phyloP scores from a whole-genome alignment of 2,797 vertebrate genomes.

The Anguilla marmorata region DNA sequence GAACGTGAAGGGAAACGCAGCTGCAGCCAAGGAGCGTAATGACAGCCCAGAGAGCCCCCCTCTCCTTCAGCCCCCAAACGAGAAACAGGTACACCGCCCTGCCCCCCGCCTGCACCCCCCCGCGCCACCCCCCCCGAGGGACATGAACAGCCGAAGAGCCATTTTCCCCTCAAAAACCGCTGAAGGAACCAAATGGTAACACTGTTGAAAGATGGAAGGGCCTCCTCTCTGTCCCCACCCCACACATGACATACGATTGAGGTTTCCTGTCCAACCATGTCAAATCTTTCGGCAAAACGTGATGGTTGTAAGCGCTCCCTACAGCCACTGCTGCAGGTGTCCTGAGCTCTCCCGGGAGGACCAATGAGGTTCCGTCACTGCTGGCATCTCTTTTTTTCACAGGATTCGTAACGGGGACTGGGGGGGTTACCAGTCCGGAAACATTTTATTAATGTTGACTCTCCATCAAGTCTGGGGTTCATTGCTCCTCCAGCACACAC shows the following conservation, averaged over 20 bases:
- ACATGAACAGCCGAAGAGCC: not conserved
- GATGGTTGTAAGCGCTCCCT: not conserved
- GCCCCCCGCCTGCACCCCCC: not conserved
- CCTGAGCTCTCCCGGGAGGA: not conserved
- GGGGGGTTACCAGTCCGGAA: not conserved
- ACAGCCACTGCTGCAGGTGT: not conserved
- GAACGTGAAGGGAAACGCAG: not conserved
- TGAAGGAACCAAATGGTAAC: not conserved
- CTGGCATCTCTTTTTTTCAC: not conserved
- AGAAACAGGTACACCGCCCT: not conserved
- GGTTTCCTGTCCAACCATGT: not conserved
- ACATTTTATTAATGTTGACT: not conserved
- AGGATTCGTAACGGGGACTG: not conserved
- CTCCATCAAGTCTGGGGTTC: not conserved
- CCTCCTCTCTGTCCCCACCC: not conserved
- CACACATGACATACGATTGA: not conserved
- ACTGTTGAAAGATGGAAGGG: too few species aligned
- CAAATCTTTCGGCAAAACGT: not conserved
- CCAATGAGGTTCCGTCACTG: not conserved
- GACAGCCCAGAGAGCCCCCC: not conserved
- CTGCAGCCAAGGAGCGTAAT: not conserved
- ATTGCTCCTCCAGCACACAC: not conserved
- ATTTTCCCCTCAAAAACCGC: not conserved
- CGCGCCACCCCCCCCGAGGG: not conserved
- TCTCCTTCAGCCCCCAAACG: not conserved